These are phyloP conservation scores for Todiramphus chloris DNA, from an alignment of 2,113 vertebrate species.

Conservation along the genomic window DNA sequence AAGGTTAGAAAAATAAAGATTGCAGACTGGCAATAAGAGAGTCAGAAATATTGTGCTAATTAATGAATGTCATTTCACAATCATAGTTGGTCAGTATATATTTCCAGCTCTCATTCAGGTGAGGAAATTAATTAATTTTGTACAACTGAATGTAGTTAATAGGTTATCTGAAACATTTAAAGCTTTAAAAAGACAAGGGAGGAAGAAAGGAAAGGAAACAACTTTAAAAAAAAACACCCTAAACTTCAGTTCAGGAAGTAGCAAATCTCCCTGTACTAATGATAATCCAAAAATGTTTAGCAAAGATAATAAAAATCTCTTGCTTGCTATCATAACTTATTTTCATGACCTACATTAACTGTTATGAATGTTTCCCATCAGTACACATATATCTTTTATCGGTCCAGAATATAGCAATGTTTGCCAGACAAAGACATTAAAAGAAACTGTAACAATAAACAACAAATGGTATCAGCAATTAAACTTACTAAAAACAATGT, in stretches of 20 bases:
- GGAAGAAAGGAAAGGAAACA: not conserved
- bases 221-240: not conserved
- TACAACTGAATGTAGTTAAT: not conserved
- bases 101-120: not conserved
- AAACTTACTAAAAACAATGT: not conserved
- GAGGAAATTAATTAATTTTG: not conserved
- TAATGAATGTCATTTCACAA: not conserved
- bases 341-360: slow-evolving; percentile 22
- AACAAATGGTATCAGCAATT: not conserved
- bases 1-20: not conserved
- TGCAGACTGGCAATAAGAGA: not conserved
- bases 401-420: not conserved
- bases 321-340: slow-evolving; percentile 11
- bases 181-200: not conserved
- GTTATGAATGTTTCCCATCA: slow-evolving; percentile 51
- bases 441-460: not conserved
- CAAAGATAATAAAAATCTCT: slow-evolving; percentile 47
- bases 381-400: slow-evolving; percentile 15
- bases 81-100: not conserved
- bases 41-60: not conserved
- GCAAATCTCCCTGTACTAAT: not conserved
- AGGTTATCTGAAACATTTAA: not conserved
- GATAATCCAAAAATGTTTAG: slow-evolving; percentile 33
- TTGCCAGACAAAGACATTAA: not conserved
- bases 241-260: not conserved